phyloP scores from a whole-genome alignment of 2,113 vertebrate species.

The Tauraco erythrolophus region DNA sequence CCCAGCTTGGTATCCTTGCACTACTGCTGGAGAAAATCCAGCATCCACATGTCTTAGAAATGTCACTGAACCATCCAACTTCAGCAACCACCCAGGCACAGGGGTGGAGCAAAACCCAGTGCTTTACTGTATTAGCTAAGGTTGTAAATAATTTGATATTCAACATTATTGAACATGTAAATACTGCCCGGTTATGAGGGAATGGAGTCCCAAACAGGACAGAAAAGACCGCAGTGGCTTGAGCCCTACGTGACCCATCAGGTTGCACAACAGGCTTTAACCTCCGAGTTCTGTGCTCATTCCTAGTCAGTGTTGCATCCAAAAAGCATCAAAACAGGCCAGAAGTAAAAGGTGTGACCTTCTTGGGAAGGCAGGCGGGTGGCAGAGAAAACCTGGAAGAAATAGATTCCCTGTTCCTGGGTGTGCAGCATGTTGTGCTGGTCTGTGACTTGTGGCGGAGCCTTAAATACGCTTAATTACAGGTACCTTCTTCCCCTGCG shows the following conservation, averaged over 20 bases:
- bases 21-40: background rate
- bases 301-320: too few relatives aligned
- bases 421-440: background rate
- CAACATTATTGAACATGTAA: fast-evolving
- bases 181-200: fast-evolving
- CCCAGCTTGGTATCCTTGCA: background rate
- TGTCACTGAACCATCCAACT: background rate
- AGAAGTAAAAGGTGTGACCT: too few relatives aligned
- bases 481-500: background rate
- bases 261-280: background rate
- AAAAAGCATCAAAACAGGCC: background rate
- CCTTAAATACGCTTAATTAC: fast-evolving
- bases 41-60: background rate
- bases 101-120: background rate
- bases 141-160: background rate
- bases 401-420: fast-evolving
- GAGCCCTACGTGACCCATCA: fast-evolving
- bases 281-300: background rate
- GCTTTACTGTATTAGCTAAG: fast-evolving
- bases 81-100: background rate
- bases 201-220: background rate
- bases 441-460: too few relatives aligned
- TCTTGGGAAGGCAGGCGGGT: background rate
- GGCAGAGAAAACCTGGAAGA: background rate
- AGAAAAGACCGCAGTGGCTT: background rate